Conservation (phyloP, 2,888 invertebrate genomes). For the Drosophila kambysellisi region DNA sequence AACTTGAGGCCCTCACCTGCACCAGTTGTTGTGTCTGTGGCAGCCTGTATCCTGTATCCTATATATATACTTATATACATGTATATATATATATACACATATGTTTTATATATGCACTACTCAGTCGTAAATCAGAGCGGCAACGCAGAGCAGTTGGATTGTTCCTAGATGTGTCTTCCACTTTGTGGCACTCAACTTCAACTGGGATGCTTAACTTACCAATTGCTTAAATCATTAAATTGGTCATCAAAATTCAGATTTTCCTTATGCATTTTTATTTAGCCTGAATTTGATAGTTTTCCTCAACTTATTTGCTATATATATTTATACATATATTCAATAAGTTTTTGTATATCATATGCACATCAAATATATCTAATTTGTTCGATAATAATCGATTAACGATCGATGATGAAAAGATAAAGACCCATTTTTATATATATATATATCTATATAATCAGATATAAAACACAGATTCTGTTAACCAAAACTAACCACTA, state of each 20-base stretch:
- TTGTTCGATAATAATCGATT: too few relatives aligned
- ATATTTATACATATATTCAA: too few relatives aligned
- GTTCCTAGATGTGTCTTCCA: not conserved
- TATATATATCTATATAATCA: not conserved
- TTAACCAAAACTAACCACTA: not conserved
- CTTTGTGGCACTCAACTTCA: not conserved
- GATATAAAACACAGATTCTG: not conserved
- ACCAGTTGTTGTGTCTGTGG: constrained; percentile 22
- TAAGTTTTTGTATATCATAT: too few relatives aligned
- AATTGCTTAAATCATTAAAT: not conserved
- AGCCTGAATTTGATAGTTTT: not conserved
- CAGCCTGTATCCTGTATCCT: constrained; percentile 12
- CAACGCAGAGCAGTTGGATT: not conserved
- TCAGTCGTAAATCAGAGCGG: not conserved
- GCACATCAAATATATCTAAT: too few relatives aligned
- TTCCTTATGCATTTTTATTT: not conserved
- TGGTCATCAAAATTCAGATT: not conserved
- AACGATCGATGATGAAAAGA: not conserved
- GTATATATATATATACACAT: not conserved
- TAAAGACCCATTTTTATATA: not conserved
- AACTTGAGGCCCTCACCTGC: constrained; percentile 39
- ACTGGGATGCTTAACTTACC: not conserved
- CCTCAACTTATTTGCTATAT: not conserved
- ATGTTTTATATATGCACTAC: not conserved
- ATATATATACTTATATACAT: not conserved